These are phyloP conservation scores for Parauchenoglanis ngamensis DNA, from an alignment of 2,797 vertebrate genomes.

Conservation along the genomic window DNA sequence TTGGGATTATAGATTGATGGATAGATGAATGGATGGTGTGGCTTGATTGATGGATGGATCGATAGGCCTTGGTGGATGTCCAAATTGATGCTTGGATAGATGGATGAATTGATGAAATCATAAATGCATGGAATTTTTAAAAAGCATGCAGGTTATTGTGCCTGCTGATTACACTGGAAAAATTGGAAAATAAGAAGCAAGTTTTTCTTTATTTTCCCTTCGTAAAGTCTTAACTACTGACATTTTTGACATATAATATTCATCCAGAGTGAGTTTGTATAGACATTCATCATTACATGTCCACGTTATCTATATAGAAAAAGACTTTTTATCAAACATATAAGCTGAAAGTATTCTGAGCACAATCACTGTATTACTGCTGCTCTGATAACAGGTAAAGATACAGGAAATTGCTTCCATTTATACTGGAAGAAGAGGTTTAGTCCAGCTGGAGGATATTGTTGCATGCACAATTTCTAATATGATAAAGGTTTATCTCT, in stretches of 20 bases:
- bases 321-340: not conserved
- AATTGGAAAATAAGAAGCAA: not conserved
- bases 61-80: not conserved
- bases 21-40: not conserved
- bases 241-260: not conserved
- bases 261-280: not conserved
- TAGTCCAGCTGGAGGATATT: not conserved
- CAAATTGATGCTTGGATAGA: not conserved
- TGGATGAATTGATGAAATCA: not conserved
- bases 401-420: conserved; percentile 17
- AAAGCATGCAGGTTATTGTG: not conserved
- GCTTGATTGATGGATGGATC: not conserved
- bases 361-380: conserved; percentile 1
- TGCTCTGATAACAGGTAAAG: conserved; percentile 8
- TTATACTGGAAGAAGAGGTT: not conserved
- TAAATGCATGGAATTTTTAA: not conserved
- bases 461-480: not conserved
- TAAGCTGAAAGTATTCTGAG: not conserved
- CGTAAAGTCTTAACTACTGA: not conserved
- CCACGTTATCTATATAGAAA: not conserved
- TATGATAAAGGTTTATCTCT: not conserved
- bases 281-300: not conserved
- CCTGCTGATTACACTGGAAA: not conserved
- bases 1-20: not conserved
- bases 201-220: not conserved